phyloP scores from a whole-genome alignment of 1,140 invertebrate genomes.

The Atta texana region DNA sequence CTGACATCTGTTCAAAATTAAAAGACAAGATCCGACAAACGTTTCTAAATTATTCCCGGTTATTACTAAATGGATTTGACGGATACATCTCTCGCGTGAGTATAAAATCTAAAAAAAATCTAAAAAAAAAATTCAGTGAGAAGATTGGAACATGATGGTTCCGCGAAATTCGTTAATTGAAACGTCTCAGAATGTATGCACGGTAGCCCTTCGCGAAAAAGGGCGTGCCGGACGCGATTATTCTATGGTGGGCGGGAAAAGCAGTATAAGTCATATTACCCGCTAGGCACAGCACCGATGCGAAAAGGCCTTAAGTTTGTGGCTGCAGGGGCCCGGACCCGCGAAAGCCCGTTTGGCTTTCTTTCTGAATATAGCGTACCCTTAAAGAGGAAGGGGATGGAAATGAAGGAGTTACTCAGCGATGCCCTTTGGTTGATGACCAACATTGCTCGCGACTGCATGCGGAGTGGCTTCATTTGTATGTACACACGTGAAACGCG shows the following conservation, averaged over 20 bases:
- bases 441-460: slow-evolving; percentile 12
- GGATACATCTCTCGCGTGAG: background rate
- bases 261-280: slow-evolving; percentile 69
- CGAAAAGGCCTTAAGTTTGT: slow-evolving; percentile 18
- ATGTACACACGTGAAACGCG: background rate
- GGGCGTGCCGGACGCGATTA: slow-evolving; percentile 73
- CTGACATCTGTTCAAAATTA: background rate
- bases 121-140: background rate
- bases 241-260: slow-evolving; percentile 73
- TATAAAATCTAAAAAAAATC: background rate
- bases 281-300: slow-evolving; percentile 12
- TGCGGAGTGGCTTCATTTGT: slow-evolving; percentile 13
- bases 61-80: background rate
- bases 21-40: background rate
- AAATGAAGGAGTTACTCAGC: slow-evolving; percentile 30
- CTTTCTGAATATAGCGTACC: background rate
- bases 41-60: background rate
- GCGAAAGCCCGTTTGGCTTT: slow-evolving; percentile 1
- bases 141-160: slow-evolving; percentile 21
- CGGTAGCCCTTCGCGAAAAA: slow-evolving; percentile 67
- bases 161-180: slow-evolving; percentile 77
- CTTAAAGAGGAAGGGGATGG: background rate
- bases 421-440: slow-evolving; percentile 7
- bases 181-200: slow-evolving; percentile 62
- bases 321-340: slow-evolving; percentile 12